Evolutionary conservation across 2,113 vertebrate genomes (phyloP).

Genomic region (Junco hyemalis): DNA sequence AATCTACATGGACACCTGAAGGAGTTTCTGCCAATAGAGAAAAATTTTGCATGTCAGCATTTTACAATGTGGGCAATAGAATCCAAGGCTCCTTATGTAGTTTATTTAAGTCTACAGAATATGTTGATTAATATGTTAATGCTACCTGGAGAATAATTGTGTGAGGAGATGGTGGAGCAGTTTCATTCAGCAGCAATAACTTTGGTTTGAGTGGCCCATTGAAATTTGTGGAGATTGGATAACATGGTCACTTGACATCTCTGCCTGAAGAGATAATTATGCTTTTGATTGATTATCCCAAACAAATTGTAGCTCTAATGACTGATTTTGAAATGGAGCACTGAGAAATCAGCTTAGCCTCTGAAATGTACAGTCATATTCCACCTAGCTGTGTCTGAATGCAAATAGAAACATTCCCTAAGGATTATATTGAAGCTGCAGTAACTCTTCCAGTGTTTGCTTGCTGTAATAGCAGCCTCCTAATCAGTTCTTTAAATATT

Average conservation of each 20-base stretch:
- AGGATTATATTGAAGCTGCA: constrained; percentile 38
- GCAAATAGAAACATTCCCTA: constrained; percentile 36
- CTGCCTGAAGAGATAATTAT: neutral
- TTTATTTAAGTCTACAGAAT: neutral
- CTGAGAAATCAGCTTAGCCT: constrained; percentile 18
- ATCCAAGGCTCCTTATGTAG: no score
- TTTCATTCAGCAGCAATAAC: neutral
- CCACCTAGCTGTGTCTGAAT: neutral
- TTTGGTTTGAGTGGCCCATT: neutral
- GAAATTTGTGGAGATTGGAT: neutral
- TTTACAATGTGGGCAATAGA: neutral
- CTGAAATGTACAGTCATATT: constrained; percentile 4
- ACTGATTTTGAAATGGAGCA: neutral
- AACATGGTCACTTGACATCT: neutral
- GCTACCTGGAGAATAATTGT: neutral
- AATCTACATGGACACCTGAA: neutral
- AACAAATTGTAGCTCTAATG: neutral
- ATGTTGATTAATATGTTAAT: neutral
- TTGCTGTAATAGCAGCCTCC: neutral
- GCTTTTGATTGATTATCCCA: neutral
- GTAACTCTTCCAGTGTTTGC: neutral
- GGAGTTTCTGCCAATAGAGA: neutral
- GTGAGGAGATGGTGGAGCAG: neutral
- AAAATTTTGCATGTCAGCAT: neutral
- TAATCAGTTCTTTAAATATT: constrained; percentile 23